These are phyloP conservation scores for Speoplatyrhinus poulsoni DNA, from an alignment of 2,113 vertebrate genomes.

Conservation along the genomic window DNA sequence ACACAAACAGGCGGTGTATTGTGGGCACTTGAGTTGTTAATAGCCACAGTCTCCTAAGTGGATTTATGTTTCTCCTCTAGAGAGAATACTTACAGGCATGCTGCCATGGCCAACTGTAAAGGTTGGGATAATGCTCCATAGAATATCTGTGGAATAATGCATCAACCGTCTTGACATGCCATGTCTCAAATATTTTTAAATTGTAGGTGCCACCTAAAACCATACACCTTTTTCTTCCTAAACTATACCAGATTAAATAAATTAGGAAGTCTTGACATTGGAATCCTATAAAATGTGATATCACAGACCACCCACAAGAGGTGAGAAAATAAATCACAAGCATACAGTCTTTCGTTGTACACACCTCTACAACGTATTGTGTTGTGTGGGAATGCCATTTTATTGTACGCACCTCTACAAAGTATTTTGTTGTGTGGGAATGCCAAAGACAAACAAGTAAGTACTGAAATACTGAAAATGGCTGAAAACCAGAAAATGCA, in stretches of 20 bases:
- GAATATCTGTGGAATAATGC: neutral
- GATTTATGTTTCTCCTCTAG: conserved; percentile 27
- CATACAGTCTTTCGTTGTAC: too few species aligned
- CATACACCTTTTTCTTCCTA: neutral
- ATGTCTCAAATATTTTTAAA: neutral
- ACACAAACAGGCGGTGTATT: conserved; percentile 23
- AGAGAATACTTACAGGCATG: conserved; percentile 11
- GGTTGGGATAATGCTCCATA: neutral
- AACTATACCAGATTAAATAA: neutral
- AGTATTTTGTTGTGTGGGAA: too few species aligned
- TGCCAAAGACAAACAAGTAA: neutral
- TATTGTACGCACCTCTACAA: too few species aligned
- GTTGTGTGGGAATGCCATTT: too few species aligned
- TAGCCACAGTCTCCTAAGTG: conserved; percentile 26
- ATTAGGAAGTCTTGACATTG: too few species aligned
- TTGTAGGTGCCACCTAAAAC: neutral
- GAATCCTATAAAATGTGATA: too few species aligned
- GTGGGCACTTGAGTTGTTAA: conserved; percentile 28
- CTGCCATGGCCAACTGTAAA: conserved; percentile 3
- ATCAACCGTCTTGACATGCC: neutral
- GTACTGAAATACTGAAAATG: neutral
- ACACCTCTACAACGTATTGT: too few species aligned
- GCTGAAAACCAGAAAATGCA: neutral
- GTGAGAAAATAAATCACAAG: neutral
- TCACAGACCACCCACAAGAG: too few species aligned